Evolutionary conservation across 2,888 invertebrate species (phyloP).

Genomic region (Drosophila suboccidentalis): DNA sequence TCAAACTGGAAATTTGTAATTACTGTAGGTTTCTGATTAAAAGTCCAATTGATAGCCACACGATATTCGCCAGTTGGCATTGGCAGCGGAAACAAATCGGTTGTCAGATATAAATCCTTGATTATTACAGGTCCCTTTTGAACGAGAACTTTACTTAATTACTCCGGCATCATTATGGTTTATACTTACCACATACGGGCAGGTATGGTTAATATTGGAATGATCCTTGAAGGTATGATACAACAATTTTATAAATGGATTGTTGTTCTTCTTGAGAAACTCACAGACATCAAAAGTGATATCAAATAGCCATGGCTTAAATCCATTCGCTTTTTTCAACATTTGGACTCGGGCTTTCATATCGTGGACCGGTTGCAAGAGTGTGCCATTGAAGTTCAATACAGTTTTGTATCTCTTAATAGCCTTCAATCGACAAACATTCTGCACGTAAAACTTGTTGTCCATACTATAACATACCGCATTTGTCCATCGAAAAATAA

Average conservation of each 20-base stretch:
- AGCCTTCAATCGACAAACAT: slow-evolving; percentile 28
- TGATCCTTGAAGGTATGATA: slow-evolving; percentile 12
- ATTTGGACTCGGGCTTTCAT: slow-evolving; percentile 1
- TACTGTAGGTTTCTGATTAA: background rate
- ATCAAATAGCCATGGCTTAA: slow-evolving; percentile 27
- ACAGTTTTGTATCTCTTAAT: slow-evolving; percentile 22
- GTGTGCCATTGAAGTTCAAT: slow-evolving; percentile 8
- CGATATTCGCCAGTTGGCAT: slow-evolving; percentile 35
- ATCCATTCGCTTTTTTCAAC: slow-evolving; percentile 31
- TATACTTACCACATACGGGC: slow-evolving; percentile 34
- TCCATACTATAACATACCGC: slow-evolving; percentile 15
- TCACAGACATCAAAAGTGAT: slow-evolving; percentile 22
- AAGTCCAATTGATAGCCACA: background rate
- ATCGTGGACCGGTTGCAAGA: slow-evolving; percentile 7
- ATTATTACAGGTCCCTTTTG: slow-evolving; percentile 12
- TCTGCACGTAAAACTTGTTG: slow-evolving; percentile 3
- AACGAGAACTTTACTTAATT: background rate
- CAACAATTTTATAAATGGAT: slow-evolving; percentile 15
- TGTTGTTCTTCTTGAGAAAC: slow-evolving; percentile 3
- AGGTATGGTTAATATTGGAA: slow-evolving; percentile 37
- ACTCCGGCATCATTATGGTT: background rate
- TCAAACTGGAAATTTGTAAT: slow-evolving; percentile 17
- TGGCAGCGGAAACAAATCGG: slow-evolving; percentile 1
- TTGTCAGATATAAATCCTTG: slow-evolving; percentile 2
- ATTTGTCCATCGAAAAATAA: slow-evolving; percentile 24